Base-by-base conservation (phyloP, 1,140 invertebrate genomes). In the Carposina sasakii region DNA sequence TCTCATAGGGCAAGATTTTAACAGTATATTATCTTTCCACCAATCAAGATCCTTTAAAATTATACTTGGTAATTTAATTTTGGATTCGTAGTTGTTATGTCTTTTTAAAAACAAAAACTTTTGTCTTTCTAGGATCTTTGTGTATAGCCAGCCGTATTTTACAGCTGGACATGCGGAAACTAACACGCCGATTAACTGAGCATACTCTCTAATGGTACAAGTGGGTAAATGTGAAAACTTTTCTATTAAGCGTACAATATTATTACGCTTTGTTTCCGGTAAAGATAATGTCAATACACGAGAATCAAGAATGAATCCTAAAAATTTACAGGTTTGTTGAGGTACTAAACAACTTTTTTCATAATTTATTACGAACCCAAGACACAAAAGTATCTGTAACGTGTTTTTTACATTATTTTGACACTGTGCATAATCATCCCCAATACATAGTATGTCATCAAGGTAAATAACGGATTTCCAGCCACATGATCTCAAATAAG, bases 361-460 rank as follows among this genome's bases (percentile, higher is more conserved):
- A 10, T 31, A 30, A 33, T 45, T 45, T 12, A 45, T 19, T 8
- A 33, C 20, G 21, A 45, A 45, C 3, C 42, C 24, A 16, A 45
- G 31, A 19, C 17, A 45, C 13, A 19, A 5, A 6, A 39, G 19
- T 6, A 39, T 8, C n/a, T 39, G 17, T 5, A 39, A 16, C 3
- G 36, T 39, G 3, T 16, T n/a, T 8, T 39, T 20, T n/a, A 39
- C 17, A 16, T 39, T 39, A 5, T 3, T 2, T 5, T 16, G 17
- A 20, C 36, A 39, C 17, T 39, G 3, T 19, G 17, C 36, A 16
- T 17, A 39, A 16, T 15, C 5, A 39, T 39, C 5, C 6, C 15
- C 36, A 5, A 39, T 39, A 16, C 36, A 39, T 8, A 16, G 19
- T 16, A 39, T 39, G n/a, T 28, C 40, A 17, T 42, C 40, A 3